phyloP scores from a whole-genome alignment of 1,140 invertebrate genomes.

The Calosoma granatense region DNA sequence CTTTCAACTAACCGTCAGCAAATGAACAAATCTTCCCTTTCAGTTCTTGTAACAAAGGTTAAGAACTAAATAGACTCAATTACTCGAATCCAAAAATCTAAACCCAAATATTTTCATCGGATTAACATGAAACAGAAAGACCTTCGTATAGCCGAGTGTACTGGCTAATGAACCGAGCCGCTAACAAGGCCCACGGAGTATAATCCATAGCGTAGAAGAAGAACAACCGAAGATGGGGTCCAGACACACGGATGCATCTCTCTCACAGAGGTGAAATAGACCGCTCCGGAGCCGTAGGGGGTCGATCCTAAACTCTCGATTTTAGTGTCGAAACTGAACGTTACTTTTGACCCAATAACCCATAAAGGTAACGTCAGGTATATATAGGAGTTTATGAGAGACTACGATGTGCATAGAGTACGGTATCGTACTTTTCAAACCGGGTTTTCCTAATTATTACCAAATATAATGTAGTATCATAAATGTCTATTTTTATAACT shows the following conservation, averaged over 20 bases:
- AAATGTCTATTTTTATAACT: no score
- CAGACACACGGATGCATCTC: not conserved
- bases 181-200: not conserved
- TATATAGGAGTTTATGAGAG: no score
- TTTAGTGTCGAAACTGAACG: constrained; percentile 6
- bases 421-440: no score
- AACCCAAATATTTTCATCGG: not conserved
- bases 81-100: no score
- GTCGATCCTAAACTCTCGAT: constrained; percentile 1
- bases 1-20: no score
- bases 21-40: no score
- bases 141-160: not conserved
- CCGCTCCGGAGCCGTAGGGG: not conserved
- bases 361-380: not conserved
- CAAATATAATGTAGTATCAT: no score
- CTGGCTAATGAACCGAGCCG: not conserved
- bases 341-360: constrained; percentile 9
- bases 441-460: no score
- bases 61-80: no score
- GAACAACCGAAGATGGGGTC: not conserved
- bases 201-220: not conserved
- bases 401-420: no score
- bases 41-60: no score
- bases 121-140: not conserved
- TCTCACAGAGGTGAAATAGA: not conserved